Conservation (phyloP, 2,888 invertebrate genomes). For the Syritta pipiens region DNA sequence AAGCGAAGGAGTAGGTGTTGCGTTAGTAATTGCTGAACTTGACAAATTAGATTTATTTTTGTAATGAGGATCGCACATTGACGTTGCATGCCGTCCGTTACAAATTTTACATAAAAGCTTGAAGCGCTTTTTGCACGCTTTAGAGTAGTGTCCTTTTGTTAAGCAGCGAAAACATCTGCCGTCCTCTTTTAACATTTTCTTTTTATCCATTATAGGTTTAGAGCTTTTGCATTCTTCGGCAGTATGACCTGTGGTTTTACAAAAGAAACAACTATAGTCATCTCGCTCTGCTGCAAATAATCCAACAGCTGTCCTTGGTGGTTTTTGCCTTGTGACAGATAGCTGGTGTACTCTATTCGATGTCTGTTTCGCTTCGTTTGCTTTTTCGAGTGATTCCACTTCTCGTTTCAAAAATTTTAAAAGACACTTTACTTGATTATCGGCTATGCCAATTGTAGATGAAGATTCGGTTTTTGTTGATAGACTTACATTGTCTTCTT, state of each 20-base stretch:
- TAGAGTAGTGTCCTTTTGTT: background rate
- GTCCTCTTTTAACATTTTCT: background rate
- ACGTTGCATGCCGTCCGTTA: background rate
- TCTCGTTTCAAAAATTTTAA: too few relatives aligned
- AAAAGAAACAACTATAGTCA: background rate
- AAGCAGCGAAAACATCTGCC: background rate
- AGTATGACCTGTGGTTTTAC: background rate
- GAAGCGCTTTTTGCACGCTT: background rate
- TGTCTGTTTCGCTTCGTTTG: background rate
- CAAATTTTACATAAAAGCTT: background rate
- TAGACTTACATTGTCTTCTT: background rate
- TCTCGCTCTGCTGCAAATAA: background rate
- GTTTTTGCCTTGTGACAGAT: too few relatives aligned
- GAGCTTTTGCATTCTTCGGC: background rate
- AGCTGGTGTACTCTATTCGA: too few relatives aligned
- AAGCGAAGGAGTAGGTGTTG: too few relatives aligned
- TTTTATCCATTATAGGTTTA: background rate
- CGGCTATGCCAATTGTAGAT: too few relatives aligned
- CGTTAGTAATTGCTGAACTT: background rate
- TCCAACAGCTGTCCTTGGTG: conserved; percentile 14
- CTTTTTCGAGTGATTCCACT: too few relatives aligned
- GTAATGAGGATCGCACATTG: too few relatives aligned
- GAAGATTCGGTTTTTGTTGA: background rate
- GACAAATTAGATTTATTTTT: too few relatives aligned
- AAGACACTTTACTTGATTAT: too few relatives aligned